Conservation (phyloP, 2,888 invertebrate genomes). For the Argyresthia albistria region DNA sequence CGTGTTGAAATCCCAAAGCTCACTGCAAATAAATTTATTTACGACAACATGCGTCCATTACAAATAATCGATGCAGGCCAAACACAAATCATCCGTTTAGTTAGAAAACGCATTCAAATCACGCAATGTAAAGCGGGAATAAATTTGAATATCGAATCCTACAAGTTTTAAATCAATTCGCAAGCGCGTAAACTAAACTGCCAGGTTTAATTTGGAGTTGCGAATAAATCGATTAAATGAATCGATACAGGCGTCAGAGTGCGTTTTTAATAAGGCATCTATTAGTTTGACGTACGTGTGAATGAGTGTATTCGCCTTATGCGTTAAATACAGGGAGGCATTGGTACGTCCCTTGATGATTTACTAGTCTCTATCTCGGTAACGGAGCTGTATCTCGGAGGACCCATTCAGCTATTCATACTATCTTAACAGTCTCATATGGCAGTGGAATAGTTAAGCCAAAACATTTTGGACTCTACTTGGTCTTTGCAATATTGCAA, state of each 20-base stretch:
- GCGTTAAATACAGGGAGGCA: conserved; percentile 39
- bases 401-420: not conserved
- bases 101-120: not conserved
- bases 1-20: no score
- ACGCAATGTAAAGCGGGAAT: conserved; percentile 11
- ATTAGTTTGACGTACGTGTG: conserved; percentile 67
- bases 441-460: no score
- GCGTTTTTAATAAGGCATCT: conserved; percentile 65
- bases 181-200: conserved; percentile 39
- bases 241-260: conserved; percentile 17
- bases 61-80: not conserved
- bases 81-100: not conserved
- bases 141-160: conserved; percentile 39
- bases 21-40: not conserved
- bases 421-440: not conserved
- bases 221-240: conserved; percentile 22
- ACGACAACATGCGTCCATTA: not conserved
- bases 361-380: conserved; percentile 27
- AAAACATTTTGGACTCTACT: no score
- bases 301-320: conserved; percentile 68
- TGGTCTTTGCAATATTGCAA: no score
- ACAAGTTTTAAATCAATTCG: conserved; percentile 29
- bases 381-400: conserved; percentile 10
- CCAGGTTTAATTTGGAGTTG: conserved; percentile 44
- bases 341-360: conserved; percentile 60